Evolutionary conservation across 2,113 vertebrate genomes (phyloP), one percentile per base, ranked within the genome.

Genomic region (Gallinago media): DNA sequence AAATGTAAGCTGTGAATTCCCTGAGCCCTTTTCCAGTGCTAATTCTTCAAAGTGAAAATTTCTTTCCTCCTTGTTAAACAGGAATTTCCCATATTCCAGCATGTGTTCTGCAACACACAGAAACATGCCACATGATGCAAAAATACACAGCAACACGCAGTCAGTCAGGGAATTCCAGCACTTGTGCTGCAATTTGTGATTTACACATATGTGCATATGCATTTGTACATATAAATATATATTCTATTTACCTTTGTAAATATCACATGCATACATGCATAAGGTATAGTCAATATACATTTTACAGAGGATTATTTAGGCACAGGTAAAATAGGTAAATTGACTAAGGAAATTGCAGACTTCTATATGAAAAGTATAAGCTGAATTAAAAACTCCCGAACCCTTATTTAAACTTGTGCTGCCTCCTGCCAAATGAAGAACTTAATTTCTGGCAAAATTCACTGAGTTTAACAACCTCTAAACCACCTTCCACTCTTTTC

Each of bases 181-280:
- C 8, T 15, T 40, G 15, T 56, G 46, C 50, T 78, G 9, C 25
- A 40, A 36, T 54, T 8, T 31, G 27, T 23, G 3, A 40, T 75
- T 80, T 31, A 6, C 15, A 50, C 8, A 3, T 5, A 3, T 1
- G 2, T 40, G 12, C 2, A 21, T 65, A 31, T 62, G 3, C 11
- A 36, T 27, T 44, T 63, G 14, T 31, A 38, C 9, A 17, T 6
- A 23, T 15, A 36, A 5, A 25, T 29, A 16, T 5, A 19, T 29
- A 36, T 16, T 54, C 8, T 42, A 3, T 40, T 63, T 36, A 18
- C 3, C 1, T 42, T 38, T 73, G 29, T 25, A 83, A 73, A 50
- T 56, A 76, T 23, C 54, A 11, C 6, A 23, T 11, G 8, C 15
- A 42, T 11, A n/a, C 4, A 6, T 26, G 15, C 11, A 31, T 6